Percentiles rank a stretch among this genome's conserved stretches.
Evolutionary conservation across 2,797 vertebrate genomes (phyloP).

Genomic region (Brachyalestes nurse): DNA sequence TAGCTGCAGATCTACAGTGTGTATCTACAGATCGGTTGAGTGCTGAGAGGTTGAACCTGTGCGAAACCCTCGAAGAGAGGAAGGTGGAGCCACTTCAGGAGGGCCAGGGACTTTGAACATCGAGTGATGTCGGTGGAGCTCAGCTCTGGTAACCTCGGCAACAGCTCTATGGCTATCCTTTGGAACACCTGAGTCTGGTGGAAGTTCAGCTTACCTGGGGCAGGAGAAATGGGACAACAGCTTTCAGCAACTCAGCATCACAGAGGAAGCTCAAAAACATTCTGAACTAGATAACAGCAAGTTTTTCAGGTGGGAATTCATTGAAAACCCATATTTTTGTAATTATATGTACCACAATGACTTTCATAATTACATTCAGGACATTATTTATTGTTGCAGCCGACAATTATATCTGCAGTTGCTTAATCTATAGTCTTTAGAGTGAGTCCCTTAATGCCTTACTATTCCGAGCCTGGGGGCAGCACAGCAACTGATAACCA

Average conservation of each 20-base stretch:
- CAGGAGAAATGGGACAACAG: constrained; percentile 1
- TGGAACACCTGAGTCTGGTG: constrained; percentile 87
- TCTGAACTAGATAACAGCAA: not conserved
- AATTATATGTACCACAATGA: no score
- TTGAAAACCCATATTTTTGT: no score
- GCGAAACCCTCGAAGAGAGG: constrained; percentile 87
- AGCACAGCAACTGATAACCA: not conserved
- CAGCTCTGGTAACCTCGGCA: constrained; percentile 76
- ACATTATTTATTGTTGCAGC: no score
- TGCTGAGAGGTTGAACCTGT: constrained; percentile 73
- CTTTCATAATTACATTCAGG: no score
- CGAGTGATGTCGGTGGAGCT: constrained; percentile 72
- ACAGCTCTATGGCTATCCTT: constrained; percentile 81
- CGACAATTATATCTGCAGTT: no score
- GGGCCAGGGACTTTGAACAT: constrained; percentile 84
- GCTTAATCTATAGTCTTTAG: no score
- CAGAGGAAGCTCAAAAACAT: not conserved
- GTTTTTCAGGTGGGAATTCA: no score
- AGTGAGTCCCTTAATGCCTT: not conserved
- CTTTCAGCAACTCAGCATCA: not conserved
- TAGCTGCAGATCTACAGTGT: not conserved
- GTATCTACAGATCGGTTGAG: not conserved
- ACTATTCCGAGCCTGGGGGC: not conserved
- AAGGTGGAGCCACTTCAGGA: constrained; percentile 87
- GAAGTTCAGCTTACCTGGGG: constrained; percentile 88